Evolutionary conservation across 2,113 vertebrate species (phyloP).

Genomic region (Anguilla japonica): DNA sequence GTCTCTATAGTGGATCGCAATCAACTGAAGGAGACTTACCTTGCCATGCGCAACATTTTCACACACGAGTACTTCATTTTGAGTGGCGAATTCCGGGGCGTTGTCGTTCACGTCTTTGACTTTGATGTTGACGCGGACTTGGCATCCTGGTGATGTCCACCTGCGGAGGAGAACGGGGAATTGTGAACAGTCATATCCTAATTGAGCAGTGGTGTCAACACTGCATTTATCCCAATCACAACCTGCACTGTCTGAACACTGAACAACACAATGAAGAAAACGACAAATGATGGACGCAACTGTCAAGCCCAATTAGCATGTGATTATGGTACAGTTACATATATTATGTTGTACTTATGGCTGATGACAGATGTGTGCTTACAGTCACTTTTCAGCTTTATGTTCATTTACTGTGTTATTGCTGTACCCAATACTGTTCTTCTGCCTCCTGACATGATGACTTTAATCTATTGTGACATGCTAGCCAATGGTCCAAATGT

Average conservation of each 20-base stretch:
- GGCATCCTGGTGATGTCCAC: slow-evolving; percentile 86
- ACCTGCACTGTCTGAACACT: neutral
- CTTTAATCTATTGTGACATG: too few species aligned
- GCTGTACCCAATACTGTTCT: too few species aligned
- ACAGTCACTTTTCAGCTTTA: too few species aligned
- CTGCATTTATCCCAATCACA: neutral
- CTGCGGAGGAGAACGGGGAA: slow-evolving; percentile 52
- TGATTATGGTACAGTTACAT: too few species aligned
- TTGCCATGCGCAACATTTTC: slow-evolving; percentile 82
- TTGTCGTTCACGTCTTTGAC: slow-evolving; percentile 92
- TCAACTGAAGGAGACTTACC: slow-evolving; percentile 62
- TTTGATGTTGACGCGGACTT: slow-evolving; percentile 89
- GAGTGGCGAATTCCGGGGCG: slow-evolving; percentile 81
- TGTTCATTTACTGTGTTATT: too few species aligned
- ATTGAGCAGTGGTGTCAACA: neutral
- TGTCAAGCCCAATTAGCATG: too few species aligned
- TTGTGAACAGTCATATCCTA: neutral
- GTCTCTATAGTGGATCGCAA: neutral
- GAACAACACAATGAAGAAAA: neutral
- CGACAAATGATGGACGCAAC: too few species aligned
- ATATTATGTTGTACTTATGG: too few species aligned
- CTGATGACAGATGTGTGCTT: too few species aligned
- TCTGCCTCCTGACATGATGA: too few species aligned
- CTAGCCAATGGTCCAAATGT: too few species aligned
- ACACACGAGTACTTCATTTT: slow-evolving; percentile 89